phyloP scores from a whole-genome alignment of 1,140 invertebrate species.

The Calosoma granatense region DNA sequence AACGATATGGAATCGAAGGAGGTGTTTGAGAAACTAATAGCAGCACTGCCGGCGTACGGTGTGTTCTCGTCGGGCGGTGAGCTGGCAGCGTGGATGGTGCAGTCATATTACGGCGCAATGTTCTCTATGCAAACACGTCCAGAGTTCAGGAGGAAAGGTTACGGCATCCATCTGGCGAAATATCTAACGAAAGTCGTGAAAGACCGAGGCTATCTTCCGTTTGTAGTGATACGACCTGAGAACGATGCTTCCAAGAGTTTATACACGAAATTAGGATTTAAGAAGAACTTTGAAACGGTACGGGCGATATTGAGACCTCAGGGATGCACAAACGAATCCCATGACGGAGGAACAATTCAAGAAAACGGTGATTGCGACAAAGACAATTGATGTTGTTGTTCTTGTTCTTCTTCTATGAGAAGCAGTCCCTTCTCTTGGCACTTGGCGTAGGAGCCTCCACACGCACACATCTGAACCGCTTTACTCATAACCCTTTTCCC shows the following conservation, averaged over 20 bases:
- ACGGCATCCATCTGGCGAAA: constrained; percentile 56
- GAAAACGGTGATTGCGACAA: constrained; percentile 1
- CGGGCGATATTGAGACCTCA: constrained; percentile 60
- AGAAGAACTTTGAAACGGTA: constrained; percentile 62
- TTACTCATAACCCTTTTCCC: neutral
- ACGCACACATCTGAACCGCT: neutral
- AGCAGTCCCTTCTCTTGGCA: neutral
- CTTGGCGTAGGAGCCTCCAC: constrained; percentile 1
- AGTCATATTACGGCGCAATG: constrained; percentile 81
- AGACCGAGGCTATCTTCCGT: constrained; percentile 65
- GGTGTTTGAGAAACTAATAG: constrained; percentile 66
- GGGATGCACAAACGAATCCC: constrained; percentile 23
- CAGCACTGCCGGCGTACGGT: constrained; percentile 62
- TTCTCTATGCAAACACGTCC: constrained; percentile 83
- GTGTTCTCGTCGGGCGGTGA: constrained; percentile 56
- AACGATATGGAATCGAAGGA: constrained; percentile 75
- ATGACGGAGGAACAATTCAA: constrained; percentile 23
- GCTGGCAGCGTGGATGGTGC: constrained; percentile 75
- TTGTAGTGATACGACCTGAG: constrained; percentile 75
- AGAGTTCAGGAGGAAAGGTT: constrained; percentile 68
- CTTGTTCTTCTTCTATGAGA: neutral
- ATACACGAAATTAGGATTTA: constrained; percentile 69
- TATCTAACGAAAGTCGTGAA: constrained; percentile 46
- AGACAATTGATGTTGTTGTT: constrained; percentile 4
- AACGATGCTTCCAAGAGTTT: constrained; percentile 71